Conservation (phyloP, 2,113 vertebrate species). For the Cyprinus carpio region DNA sequence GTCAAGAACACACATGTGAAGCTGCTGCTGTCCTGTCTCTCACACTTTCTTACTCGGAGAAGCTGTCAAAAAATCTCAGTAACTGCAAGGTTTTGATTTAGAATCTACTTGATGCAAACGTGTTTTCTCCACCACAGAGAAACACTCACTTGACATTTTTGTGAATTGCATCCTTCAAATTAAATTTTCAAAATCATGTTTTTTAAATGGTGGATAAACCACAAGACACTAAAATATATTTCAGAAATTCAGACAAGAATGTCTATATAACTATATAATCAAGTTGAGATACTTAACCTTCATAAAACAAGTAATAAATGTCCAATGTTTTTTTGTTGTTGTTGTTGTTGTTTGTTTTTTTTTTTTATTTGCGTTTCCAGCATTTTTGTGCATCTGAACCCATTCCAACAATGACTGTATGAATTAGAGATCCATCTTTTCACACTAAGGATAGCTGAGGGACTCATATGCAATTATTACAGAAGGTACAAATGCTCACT, state of each 20-base stretch:
- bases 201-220: neutral
- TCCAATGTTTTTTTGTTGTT: too few relatives aligned
- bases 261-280: neutral
- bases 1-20: neutral
- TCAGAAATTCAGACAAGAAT: neutral
- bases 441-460: too few relatives aligned
- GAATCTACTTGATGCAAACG: neutral
- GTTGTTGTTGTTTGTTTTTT: too few relatives aligned
- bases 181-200: neutral
- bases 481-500: too few relatives aligned
- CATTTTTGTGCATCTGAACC: too few relatives aligned
- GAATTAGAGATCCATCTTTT: too few relatives aligned
- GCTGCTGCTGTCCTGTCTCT: neutral
- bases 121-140: neutral
- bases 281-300: neutral
- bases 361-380: too few relatives aligned
- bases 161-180: neutral
- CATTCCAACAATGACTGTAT: too few relatives aligned
- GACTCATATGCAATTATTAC: too few relatives aligned
- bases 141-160: neutral
- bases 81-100: neutral
- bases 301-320: too few relatives aligned
- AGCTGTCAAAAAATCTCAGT: neutral
- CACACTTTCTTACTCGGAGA: neutral
- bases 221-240: neutral